A percentile compares a stretch with the other conserved stretches of the same genome.
These are phyloP conservation scores for Cyanocitta stelleri DNA, from an alignment of 2,113 vertebrate species.

Conservation along the genomic window DNA sequence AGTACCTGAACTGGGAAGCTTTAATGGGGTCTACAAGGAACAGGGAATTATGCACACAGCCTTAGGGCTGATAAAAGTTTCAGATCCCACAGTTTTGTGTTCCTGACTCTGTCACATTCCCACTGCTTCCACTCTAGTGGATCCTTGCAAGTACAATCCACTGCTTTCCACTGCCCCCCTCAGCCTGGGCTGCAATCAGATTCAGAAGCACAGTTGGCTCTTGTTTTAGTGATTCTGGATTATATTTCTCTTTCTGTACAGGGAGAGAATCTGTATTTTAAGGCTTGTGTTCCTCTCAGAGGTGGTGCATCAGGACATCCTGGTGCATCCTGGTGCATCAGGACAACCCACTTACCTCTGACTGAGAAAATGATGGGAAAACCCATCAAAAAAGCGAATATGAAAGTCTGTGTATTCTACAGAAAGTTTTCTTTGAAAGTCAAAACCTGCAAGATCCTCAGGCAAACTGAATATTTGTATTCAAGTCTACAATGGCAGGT, in stretches of 20 bases:
- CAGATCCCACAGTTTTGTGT: not conserved
- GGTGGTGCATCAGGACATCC: not conserved
- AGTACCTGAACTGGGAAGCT: not conserved
- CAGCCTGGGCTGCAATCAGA: not conserved
- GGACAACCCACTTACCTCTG: not conserved
- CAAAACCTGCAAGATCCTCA: not conserved
- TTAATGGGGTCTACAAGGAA: not conserved
- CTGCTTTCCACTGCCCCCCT: not conserved
- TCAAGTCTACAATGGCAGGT: not conserved
- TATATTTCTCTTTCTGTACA: not conserved
- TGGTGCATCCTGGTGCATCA: not conserved
- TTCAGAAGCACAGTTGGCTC: not conserved
- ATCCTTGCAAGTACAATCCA: not conserved
- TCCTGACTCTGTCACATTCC: not conserved
- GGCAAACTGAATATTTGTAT: not conserved
- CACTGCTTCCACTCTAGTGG: not conserved
- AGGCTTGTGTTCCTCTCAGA: not conserved
- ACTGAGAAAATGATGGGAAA: not conserved
- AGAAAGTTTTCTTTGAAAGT: not conserved
- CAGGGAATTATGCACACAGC: accelerated
- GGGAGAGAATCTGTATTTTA: not conserved
- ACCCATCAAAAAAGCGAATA: not conserved
- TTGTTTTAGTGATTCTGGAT: not conserved
- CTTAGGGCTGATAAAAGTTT: not conserved
- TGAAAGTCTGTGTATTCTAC: not conserved